Percentiles rank a stretch among this genome's conserved stretches.
phyloP scores from a whole-genome alignment of 2,113 vertebrate genomes.

The Psephotus haematonotus region DNA sequence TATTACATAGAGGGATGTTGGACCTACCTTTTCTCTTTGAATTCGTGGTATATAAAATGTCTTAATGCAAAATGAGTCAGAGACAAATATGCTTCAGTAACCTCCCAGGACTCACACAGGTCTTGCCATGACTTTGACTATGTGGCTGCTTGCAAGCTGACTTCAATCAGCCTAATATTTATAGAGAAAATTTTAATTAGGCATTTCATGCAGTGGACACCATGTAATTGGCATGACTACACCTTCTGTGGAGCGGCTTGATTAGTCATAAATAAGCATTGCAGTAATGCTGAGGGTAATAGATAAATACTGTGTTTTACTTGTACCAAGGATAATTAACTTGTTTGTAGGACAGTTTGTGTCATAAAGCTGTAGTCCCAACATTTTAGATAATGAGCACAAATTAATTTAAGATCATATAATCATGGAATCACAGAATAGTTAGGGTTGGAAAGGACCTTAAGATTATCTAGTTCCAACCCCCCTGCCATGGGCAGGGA shows the following conservation, averaged over 20 bases:
- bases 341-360: not conserved
- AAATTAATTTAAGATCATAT: not conserved
- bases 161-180: not conserved
- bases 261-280: not conserved
- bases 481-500: not conserved
- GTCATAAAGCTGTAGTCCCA: not conserved
- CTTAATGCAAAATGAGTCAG: not conserved
- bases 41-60: not conserved
- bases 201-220: not conserved
- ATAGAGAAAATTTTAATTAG: conserved; percentile 17
- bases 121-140: not conserved
- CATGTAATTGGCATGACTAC: not conserved
- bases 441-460: not conserved
- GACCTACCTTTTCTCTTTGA: not conserved
- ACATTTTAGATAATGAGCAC: not conserved
- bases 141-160: not conserved
- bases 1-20: not conserved
- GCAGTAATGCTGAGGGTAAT: not conserved
- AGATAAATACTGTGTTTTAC: not conserved
- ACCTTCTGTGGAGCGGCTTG: not conserved
- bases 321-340: not conserved
- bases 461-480: not conserved
- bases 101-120: not conserved
- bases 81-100: not conserved
- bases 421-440: not conserved